phyloP scores from a whole-genome alignment of 2,888 invertebrate species.

The Didymodactylos carnosus region DNA sequence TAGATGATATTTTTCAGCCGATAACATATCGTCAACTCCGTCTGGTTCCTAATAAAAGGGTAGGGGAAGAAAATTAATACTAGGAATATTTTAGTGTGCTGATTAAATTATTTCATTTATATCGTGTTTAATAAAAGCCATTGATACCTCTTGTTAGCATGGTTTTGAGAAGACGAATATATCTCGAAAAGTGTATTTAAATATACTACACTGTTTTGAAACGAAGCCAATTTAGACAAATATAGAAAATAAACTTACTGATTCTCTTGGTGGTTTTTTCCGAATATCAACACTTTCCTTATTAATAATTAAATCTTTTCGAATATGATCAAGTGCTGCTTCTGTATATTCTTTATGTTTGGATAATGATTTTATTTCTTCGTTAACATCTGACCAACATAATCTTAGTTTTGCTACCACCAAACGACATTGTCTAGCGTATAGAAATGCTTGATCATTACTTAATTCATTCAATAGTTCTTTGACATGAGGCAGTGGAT shows the following conservation, averaged over 20 bases:
- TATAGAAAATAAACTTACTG: conserved; percentile 21
- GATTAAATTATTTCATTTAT: not conserved
- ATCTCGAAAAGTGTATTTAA: too few species aligned
- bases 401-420: conserved; percentile 29
- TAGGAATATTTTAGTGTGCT: not conserved
- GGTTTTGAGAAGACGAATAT: too few species aligned
- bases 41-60: conserved; percentile 24
- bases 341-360: conserved; percentile 29
- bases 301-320: conserved; percentile 31
- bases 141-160: not conserved
- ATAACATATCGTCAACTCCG: conserved; percentile 31
- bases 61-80: conserved; percentile 4
- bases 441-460: conserved; percentile 30
- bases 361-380: conserved; percentile 30
- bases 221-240: not conserved
- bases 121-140: not conserved
- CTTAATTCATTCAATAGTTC: conserved; percentile 29
- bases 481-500: conserved; percentile 30
- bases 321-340: conserved; percentile 27
- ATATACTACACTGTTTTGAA: not conserved
- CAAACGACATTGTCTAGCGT: conserved; percentile 27
- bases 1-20: conserved; percentile 28
- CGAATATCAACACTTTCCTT: conserved; percentile 26
- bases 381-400: conserved; percentile 30
- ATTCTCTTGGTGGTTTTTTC: conserved; percentile 26